Conservation (phyloP, 2,113 vertebrate species). For the Sterna hirundo region DNA sequence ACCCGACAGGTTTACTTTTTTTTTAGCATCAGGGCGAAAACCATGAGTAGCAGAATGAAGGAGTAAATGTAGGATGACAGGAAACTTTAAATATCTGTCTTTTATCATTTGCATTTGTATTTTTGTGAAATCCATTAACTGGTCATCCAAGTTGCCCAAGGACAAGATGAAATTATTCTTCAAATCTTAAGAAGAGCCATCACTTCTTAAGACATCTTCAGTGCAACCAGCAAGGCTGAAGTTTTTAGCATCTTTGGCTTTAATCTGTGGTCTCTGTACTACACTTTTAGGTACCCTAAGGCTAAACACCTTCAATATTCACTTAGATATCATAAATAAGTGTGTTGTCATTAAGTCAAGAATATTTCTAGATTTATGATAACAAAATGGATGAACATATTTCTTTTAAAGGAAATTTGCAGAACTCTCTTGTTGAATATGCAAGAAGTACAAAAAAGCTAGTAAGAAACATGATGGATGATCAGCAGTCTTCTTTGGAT, state of each 20-base stretch:
- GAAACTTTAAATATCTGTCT: background rate
- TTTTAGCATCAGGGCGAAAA: background rate
- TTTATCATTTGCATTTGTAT: background rate
- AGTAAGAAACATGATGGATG: constrained; percentile 88
- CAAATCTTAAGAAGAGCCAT: background rate
- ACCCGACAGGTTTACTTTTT: background rate
- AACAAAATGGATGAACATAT: background rate
- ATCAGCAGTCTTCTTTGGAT: constrained; percentile 87
- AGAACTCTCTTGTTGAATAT: constrained; percentile 86
- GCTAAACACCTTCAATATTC: background rate
- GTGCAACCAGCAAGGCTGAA: background rate
- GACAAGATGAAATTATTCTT: background rate
- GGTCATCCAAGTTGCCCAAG: background rate
- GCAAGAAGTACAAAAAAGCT: constrained; percentile 87
- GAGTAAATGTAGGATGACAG: background rate
- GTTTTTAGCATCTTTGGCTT: background rate
- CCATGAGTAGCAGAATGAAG: background rate
- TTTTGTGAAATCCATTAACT: background rate
- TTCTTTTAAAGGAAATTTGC: constrained; percentile 83
- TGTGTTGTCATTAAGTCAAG: background rate
- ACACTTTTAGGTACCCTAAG: background rate
- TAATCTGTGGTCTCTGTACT: background rate
- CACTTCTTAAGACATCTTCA: background rate
- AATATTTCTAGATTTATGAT: background rate
- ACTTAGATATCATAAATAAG: background rate